Conservation (phyloP, 2,797 vertebrate genomes). For the Lagorchestes hirsutus region DNA sequence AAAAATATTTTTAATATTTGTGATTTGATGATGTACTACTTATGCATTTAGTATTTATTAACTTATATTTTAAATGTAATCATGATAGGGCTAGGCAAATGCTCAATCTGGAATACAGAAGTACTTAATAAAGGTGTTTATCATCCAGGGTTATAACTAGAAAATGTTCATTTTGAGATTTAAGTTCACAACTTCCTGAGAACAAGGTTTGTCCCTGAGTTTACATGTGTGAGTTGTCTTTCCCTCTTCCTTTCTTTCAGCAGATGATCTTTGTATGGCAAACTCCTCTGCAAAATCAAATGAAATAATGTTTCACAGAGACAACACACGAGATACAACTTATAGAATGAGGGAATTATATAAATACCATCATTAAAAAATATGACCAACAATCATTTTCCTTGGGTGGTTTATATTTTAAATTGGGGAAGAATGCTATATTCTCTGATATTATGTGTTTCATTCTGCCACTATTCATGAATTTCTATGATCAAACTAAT, state of each 20-base stretch:
- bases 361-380: too few relatives aligned
- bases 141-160: neutral
- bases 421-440: too few relatives aligned
- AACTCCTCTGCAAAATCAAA: too few relatives aligned
- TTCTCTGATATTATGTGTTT: too few relatives aligned
- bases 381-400: too few relatives aligned
- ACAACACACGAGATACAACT: too few relatives aligned
- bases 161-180: neutral
- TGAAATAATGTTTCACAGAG: too few relatives aligned
- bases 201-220: neutral
- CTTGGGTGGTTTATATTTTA: too few relatives aligned
- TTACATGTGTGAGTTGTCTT: neutral
- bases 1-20: neutral
- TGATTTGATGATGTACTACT: neutral
- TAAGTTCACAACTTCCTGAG: neutral
- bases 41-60: neutral
- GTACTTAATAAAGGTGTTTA: neutral
- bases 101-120: neutral
- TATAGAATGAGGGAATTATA: too few relatives aligned
- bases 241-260: neutral
- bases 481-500: too few relatives aligned
- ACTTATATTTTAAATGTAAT: neutral
- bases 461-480: too few relatives aligned
- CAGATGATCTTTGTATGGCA: too few relatives aligned
- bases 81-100: neutral